Conservation (phyloP, 2,797 vertebrate species). For the Fratercula arctica region DNA sequence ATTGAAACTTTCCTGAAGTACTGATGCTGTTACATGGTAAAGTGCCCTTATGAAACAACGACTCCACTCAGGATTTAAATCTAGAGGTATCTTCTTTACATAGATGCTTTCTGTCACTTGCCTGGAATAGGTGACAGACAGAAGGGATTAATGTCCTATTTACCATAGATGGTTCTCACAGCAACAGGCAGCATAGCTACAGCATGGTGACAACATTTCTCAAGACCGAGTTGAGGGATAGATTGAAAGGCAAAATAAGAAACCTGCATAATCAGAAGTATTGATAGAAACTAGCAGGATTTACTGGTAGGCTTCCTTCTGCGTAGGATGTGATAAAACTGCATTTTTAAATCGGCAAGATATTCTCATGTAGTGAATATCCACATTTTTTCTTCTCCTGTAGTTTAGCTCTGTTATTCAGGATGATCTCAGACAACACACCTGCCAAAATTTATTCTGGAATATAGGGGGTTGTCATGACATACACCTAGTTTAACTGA, state of each 20-base stretch:
- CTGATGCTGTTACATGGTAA: background rate
- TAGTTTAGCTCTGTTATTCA: background rate
- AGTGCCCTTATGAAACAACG: background rate
- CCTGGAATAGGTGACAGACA: background rate
- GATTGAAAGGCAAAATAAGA: background rate
- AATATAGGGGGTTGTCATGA: background rate
- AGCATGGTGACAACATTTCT: background rate
- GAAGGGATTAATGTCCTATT: background rate
- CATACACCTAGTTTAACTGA: background rate
- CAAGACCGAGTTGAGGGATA: background rate
- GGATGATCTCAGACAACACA: background rate
- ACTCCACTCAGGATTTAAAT: background rate
- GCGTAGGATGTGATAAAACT: background rate
- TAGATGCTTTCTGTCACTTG: background rate
- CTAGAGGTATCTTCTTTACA: background rate
- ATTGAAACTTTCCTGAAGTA: background rate
- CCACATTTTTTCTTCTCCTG: background rate
- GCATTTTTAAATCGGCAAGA: background rate
- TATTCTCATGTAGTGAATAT: background rate
- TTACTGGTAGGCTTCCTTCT: background rate
- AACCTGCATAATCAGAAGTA: background rate
- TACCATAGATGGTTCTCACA: background rate
- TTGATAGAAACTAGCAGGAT: background rate
- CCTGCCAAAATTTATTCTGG: background rate
- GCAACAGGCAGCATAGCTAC: background rate